These are phyloP conservation scores for Coecobrya sp. DNA, from an alignment of 2,888 invertebrate genomes.

Conservation along the genomic window DNA sequence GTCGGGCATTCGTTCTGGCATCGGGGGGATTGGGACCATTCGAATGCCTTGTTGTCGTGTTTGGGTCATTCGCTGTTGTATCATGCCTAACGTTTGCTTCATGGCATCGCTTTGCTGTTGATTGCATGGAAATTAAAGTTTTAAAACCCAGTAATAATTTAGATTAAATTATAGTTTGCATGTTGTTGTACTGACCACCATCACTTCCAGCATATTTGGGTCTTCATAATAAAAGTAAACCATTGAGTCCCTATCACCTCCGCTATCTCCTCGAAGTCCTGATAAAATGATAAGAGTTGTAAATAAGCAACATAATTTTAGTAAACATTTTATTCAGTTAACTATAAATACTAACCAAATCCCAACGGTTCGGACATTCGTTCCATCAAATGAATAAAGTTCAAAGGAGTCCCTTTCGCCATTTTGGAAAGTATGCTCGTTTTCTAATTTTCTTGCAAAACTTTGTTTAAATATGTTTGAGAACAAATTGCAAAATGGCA, in stretches of 20 bases:
- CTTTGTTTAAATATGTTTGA: no score
- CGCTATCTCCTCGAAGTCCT: slow-evolving; percentile 66
- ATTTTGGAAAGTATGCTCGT: background rate
- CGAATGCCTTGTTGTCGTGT: background rate
- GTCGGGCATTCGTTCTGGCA: slow-evolving; percentile 73
- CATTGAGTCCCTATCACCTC: background rate
- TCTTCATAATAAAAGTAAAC: slow-evolving; percentile 65
- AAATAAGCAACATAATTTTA: background rate
- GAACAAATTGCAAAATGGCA: background rate
- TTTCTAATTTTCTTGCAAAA: no score
- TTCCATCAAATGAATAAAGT: slow-evolving; percentile 79
- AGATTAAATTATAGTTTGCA: background rate
- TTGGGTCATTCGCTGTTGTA: background rate
- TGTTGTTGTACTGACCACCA: slow-evolving; percentile 44
- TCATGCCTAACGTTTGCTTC: slow-evolving; percentile 27
- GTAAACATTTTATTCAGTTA: background rate
- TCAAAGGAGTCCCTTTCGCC: slow-evolving; percentile 29
- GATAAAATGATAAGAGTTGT: background rate
- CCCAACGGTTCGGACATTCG: slow-evolving; percentile 79
- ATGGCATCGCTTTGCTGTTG: slow-evolving; percentile 48
- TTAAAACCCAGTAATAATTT: no score
- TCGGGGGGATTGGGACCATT: slow-evolving; percentile 5
- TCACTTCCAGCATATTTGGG: slow-evolving; percentile 19
- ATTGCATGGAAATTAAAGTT: no score
- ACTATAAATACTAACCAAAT: slow-evolving; percentile 43